phyloP scores from a whole-genome alignment of 2,888 invertebrate genomes.

The Drosophila borborema region DNA sequence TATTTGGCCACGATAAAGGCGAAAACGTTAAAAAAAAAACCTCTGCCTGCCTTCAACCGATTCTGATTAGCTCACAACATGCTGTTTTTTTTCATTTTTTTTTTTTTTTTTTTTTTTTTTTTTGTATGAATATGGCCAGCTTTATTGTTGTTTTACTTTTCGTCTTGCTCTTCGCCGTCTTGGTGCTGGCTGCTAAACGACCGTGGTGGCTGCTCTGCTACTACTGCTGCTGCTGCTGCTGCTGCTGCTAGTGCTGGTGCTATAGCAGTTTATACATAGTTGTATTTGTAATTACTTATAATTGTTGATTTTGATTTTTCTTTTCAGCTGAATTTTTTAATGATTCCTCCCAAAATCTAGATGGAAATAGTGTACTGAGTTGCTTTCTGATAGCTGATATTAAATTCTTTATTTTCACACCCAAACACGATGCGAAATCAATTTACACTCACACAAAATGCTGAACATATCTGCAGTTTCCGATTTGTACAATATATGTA shows the following conservation, averaged over 20 bases:
- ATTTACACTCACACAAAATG: constrained; percentile 50
- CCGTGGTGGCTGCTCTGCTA: constrained; percentile 58
- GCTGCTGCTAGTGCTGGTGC: constrained; percentile 25
- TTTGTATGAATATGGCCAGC: constrained; percentile 58
- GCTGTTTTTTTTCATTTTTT: constrained; percentile 50
- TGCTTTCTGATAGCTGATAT: constrained; percentile 32
- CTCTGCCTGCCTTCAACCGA: constrained; percentile 40
- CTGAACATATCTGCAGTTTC: constrained; percentile 33
- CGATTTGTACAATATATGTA: constrained; percentile 31
- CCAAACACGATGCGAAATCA: constrained; percentile 36
- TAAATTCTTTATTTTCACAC: constrained; percentile 48
- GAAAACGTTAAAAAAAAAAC: constrained; percentile 39
- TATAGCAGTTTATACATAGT: constrained; percentile 50
- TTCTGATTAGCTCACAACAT: constrained; percentile 73
- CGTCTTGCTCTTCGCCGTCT: constrained; percentile 55
- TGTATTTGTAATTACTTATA: constrained; percentile 51
- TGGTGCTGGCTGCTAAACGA: constrained; percentile 57
- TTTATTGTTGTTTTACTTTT: constrained; percentile 63
- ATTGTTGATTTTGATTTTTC: constrained; percentile 48
- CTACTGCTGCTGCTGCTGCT: constrained; percentile 7
- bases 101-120: constrained; percentile 28
- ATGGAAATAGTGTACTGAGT: constrained; percentile 42
- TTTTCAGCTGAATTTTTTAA: constrained; percentile 24
- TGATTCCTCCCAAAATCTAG: constrained; percentile 30
- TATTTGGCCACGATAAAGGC: constrained; percentile 11